Evolutionary conservation across 2,888 invertebrate species (phyloP).

Genomic region (Spodoptera picta): DNA sequence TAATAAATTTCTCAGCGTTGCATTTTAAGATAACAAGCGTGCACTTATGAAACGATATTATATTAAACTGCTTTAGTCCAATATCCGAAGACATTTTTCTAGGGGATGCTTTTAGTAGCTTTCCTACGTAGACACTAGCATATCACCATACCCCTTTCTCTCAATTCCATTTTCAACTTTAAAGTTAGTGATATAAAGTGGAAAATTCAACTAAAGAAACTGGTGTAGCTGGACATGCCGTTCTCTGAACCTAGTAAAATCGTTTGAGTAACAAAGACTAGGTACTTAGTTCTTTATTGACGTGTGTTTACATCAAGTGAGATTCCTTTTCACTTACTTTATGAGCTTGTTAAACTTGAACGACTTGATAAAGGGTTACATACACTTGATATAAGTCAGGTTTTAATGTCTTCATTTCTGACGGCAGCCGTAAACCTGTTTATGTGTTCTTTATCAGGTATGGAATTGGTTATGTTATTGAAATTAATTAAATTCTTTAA

Average conservation of each 20-base stretch:
- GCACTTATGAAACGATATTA: conserved; percentile 39
- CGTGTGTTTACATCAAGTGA: conserved; percentile 54
- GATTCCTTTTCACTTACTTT: conserved; percentile 67
- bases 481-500: too few species aligned
- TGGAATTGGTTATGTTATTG: too few species aligned
- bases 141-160: too few species aligned
- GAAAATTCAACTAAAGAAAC: too few species aligned
- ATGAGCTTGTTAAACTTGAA: conserved; percentile 68
- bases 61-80: conserved; percentile 37
- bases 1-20: background rate
- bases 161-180: too few species aligned
- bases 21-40: conserved; percentile 17
- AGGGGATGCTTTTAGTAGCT: conserved; percentile 24
- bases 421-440: too few species aligned
- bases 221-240: too few species aligned
- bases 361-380: conserved; percentile 65
- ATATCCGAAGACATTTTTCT: conserved; percentile 27
- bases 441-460: too few species aligned
- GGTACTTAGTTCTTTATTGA: conserved; percentile 57
- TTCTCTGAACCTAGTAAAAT: too few species aligned
- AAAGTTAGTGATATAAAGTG: too few species aligned
- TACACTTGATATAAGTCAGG: conserved; percentile 7
- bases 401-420: background rate
- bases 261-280: conserved; percentile 27
- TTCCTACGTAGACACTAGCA: too few species aligned